phyloP scores from a whole-genome alignment of 2,888 invertebrate genomes.

The Resseliella maxima region DNA sequence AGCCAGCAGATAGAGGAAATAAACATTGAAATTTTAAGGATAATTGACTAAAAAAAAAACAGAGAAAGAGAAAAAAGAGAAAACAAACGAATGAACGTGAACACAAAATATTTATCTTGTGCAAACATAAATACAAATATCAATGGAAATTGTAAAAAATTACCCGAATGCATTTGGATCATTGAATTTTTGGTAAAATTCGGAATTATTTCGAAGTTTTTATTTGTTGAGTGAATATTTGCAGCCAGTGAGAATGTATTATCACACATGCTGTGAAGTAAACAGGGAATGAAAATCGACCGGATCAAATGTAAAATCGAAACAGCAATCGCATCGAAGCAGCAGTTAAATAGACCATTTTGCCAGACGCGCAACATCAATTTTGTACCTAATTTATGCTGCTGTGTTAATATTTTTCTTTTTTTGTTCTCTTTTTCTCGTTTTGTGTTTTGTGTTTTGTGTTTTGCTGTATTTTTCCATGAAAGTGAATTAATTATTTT shows the following conservation, averaged over 20 bases:
- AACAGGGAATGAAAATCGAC: background rate
- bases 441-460: background rate
- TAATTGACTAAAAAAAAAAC: background rate
- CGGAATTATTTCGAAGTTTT: background rate
- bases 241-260: background rate
- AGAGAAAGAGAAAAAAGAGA: background rate
- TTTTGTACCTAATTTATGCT: conserved; percentile 16
- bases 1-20: background rate
- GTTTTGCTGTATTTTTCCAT: background rate
- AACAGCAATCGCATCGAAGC: background rate
- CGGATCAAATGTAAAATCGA: too few relatives aligned
- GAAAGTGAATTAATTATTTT: conserved; percentile 45
- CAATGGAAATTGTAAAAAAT: background rate
- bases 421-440: background rate
- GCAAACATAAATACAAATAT: conserved; percentile 1
- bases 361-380: background rate
- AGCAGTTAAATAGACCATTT: background rate
- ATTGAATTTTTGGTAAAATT: background rate
- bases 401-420: conserved; percentile 22
- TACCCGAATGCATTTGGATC: background rate
- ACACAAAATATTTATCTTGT: background rate
- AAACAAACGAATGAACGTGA: background rate
- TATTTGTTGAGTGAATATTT: background rate
- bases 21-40: background rate
- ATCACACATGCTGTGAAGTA: background rate